Evolutionary conservation across 2,113 vertebrate genomes (phyloP).

Genomic region (Emberiza fucata): DNA sequence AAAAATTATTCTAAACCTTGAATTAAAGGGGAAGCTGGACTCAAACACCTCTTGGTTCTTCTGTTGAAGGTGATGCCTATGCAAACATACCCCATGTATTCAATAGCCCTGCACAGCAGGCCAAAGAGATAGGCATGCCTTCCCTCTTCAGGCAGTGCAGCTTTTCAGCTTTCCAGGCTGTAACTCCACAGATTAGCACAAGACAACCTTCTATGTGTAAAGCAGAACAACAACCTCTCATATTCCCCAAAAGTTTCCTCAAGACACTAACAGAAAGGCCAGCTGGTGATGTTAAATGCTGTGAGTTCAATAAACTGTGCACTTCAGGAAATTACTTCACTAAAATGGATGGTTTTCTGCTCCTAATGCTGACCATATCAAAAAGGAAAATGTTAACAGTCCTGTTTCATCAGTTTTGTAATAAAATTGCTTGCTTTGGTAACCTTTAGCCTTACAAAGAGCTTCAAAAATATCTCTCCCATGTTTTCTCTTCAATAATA

Average conservation of each 20-base stretch:
- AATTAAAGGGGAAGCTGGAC: not conserved
- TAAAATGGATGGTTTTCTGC: not conserved
- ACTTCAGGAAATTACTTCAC: not conserved
- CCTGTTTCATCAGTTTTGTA: not conserved
- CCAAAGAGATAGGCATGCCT: fast-evolving
- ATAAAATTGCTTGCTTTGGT: not conserved
- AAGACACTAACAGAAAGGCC: not conserved
- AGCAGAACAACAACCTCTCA: not conserved
- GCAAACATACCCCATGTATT: not conserved
- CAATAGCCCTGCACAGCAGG: not conserved
- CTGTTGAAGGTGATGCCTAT: not conserved
- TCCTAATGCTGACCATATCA: not conserved
- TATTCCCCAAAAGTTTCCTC: not conserved
- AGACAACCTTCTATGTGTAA: not conserved
- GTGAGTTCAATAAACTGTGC: not conserved
- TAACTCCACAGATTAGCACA: not conserved
- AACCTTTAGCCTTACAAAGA: not conserved
- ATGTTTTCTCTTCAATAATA: not conserved
- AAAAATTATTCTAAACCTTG: not conserved
- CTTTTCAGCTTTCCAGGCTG: not conserved
- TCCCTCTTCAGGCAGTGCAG: not conserved
- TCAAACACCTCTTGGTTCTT: not conserved
- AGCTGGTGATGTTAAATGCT: not conserved
- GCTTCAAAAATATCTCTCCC: not conserved
- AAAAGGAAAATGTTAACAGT: not conserved